Evolutionary conservation across 2,888 invertebrate species (phyloP), one percentile per base, ranked within the genome.

Genomic region (Ceratothoa steindachneri): DNA sequence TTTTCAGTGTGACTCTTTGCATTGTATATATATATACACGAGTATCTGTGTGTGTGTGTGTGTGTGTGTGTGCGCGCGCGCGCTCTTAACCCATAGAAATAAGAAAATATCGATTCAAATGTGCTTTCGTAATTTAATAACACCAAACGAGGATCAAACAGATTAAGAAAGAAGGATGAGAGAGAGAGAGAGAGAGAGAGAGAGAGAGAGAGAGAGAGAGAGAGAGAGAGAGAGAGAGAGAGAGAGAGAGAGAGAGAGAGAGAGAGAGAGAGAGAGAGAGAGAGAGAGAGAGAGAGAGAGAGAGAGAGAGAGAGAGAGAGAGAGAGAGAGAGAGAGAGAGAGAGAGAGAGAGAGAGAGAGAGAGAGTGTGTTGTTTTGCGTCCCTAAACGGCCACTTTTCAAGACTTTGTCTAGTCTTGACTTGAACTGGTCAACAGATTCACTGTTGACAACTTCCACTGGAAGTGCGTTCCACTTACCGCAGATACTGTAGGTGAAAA

Each of bases 221-320:
- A 66, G 66, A 27, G 27, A 65, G 65, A 65, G 65, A 65, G 19
- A 65, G 22, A 19, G 22, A 65, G 9, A 24, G 30, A 30, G 30
- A 19, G 30, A 67, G 30, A 30, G 19, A 30, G 9, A 31, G 19
- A 19, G 30, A 67, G 30, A 19, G 53, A 69, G 69, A 52, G 27
- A 69, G 28, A 69, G 28, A 65, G 12, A 22, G 28, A 24, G 28
- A 24, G 66, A 24, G 28, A 15, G 24, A 66, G 66, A 27, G 66
- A 67, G 67, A 67, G 67, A 67, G 67, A 67, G 67, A 67, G 67
- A 67, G 67, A 67, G 67, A 67, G 67, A 67, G 67, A 67, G 67
- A 67, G 67, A 67, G 67, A 67, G 67, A 67, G 31, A 67, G n/a
- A n/a, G n/a, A n/a, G n/a, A n/a, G n/a, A n/a, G n/a, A n/a, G n/a